Evolutionary conservation across 2,113 vertebrate species (phyloP).

Genomic region (Caloenas nicobarica): DNA sequence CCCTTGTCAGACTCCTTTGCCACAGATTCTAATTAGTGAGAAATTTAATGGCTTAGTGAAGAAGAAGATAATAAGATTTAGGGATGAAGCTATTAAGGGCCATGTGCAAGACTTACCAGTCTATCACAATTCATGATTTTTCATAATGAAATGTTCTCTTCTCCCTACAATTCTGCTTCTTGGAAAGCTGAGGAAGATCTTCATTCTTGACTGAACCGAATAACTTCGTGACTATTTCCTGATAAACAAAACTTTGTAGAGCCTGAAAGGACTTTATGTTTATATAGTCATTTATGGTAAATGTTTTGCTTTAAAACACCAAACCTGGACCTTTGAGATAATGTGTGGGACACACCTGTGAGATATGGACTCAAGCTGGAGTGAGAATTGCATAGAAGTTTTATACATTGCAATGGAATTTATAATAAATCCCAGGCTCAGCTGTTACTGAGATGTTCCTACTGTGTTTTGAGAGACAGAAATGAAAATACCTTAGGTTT

Average conservation of each 20-base stretch:
- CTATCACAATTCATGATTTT: background rate
- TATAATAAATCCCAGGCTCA: background rate
- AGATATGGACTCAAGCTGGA: background rate
- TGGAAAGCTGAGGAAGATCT: background rate
- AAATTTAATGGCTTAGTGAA: background rate
- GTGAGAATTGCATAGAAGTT: background rate
- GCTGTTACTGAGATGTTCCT: background rate
- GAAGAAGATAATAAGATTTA: background rate
- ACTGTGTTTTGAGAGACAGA: background rate
- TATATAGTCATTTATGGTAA: background rate
- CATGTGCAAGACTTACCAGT: background rate
- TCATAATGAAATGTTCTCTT: background rate
- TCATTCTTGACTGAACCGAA: background rate
- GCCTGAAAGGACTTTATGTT: no score
- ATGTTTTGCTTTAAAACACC: background rate
- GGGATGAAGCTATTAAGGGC: background rate
- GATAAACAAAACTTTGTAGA: no score
- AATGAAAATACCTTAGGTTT: background rate
- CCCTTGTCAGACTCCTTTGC: background rate
- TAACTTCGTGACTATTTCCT: background rate
- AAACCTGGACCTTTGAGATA: background rate
- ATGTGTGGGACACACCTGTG: background rate
- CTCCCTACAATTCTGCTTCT: background rate
- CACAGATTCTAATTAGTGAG: background rate
- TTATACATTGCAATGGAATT: background rate